Conservation (phyloP, 2,113 vertebrate genomes). For the Pantherophis guttatus region DNA sequence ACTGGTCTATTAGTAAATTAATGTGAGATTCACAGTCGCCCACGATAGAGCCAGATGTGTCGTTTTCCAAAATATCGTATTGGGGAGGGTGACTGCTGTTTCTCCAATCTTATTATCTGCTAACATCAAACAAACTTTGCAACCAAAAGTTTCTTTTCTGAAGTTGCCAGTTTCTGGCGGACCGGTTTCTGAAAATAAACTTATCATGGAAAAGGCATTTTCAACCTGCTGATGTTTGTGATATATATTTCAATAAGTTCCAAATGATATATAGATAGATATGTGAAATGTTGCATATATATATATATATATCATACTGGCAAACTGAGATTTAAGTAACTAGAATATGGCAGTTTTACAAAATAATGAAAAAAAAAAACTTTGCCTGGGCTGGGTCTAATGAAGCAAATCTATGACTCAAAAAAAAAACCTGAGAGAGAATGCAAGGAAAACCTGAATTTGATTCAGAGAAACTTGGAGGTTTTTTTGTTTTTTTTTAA, state of each 20-base stretch:
- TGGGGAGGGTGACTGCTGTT: neutral
- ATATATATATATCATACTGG: too few relatives aligned
- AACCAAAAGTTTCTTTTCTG: constrained; percentile 6
- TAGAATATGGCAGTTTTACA: too few relatives aligned
- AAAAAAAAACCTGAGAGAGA: neutral
- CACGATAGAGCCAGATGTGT: neutral
- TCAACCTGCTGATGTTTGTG: neutral
- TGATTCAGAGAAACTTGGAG: neutral
- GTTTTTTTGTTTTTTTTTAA: too few relatives aligned
- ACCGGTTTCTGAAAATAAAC: constrained; percentile 11
- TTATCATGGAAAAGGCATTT: neutral
- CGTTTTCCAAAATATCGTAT: neutral
- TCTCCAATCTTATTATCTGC: neutral
- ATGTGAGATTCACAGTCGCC: neutral
- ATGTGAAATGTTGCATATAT: too few relatives aligned
- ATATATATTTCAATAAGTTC: neutral
- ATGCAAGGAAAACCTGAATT: neutral
- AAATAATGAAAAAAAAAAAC: too few relatives aligned
- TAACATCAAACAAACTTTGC: constrained; percentile 2
- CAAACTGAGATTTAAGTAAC: too few relatives aligned
- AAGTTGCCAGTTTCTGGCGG: neutral
- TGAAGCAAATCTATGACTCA: neutral
- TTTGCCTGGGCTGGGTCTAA: neutral
- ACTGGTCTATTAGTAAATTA: neutral
- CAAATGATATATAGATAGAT: neutral